A percentile compares a stretch with the other conserved stretches of the same genome.
phyloP scores from a whole-genome alignment of 2,797 vertebrate species.

The Limosa lapponica region DNA sequence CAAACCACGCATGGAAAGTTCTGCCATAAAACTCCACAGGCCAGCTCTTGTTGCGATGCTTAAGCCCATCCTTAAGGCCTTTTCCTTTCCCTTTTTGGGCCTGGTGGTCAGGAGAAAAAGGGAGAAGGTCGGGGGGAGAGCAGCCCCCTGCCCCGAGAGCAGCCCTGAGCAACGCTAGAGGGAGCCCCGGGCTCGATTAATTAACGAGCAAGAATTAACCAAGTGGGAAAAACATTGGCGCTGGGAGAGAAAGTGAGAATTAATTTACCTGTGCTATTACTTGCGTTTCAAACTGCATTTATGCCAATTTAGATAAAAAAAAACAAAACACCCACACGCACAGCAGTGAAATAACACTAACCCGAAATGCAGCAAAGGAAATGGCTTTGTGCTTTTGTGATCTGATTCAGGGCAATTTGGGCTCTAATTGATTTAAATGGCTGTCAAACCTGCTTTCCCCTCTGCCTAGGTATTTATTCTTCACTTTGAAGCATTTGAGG shows the following conservation, averaged over 20 bases:
- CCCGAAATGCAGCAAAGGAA: not conserved
- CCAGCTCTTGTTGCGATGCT: not conserved
- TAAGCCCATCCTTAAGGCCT: not conserved
- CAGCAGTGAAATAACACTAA: fast-evolving
- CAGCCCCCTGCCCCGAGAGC: not conserved
- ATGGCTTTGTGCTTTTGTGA: fast-evolving
- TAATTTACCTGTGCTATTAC: not conserved
- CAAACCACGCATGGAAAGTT: fast-evolving
- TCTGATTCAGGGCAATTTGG: not conserved
- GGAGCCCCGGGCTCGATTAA: constrained; percentile 53
- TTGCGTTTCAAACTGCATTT: not conserved
- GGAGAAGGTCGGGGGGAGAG: not conserved
- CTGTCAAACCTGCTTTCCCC: not conserved
- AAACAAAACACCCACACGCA: fast-evolving
- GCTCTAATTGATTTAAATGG: not conserved
- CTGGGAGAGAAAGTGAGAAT: not conserved
- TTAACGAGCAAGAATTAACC: not conserved
- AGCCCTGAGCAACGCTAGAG: constrained; percentile 48
- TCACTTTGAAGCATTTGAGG: not conserved
- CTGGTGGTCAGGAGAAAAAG: fast-evolving
- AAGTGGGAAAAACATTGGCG: fast-evolving
- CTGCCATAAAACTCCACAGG: not conserved
- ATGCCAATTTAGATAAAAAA: not conserved
- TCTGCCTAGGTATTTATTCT: not conserved
- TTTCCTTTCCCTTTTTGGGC: fast-evolving